Evolutionary conservation across 2,888 invertebrate genomes (phyloP).

Genomic region (Opisthograptis luteolata): DNA sequence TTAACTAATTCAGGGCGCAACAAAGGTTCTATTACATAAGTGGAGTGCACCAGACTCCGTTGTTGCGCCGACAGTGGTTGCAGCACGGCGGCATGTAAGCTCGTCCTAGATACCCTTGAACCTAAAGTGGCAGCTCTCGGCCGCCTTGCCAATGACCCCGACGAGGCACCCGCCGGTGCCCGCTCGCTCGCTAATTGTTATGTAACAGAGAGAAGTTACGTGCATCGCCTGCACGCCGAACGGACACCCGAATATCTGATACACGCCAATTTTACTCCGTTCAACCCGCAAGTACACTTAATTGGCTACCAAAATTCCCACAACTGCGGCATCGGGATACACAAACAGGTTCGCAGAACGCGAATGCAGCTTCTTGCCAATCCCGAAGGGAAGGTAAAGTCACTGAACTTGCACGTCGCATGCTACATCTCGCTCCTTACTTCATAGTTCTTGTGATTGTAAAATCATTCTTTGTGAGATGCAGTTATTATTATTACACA

Average conservation of each 20-base stretch:
- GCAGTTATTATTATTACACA: conserved; percentile 52
- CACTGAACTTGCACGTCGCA: conserved; percentile 79
- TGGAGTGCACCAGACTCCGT: background rate
- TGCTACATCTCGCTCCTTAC: conserved; percentile 71
- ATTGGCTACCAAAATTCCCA: conserved; percentile 57
- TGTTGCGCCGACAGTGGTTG: background rate
- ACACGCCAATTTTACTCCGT: conserved; percentile 57
- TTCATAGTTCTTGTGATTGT: conserved; percentile 78
- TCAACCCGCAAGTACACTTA: conserved; percentile 50
- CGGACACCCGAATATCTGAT: conserved; percentile 56
- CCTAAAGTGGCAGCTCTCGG: conserved; percentile 84
- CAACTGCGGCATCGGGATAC: conserved; percentile 68
- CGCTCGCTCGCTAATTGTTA: conserved; percentile 77
- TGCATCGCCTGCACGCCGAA: conserved; percentile 52
- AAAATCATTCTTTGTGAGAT: conserved; percentile 66
- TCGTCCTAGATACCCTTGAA: conserved; percentile 79
- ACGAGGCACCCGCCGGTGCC: conserved; percentile 77
- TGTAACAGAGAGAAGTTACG: conserved; percentile 74
- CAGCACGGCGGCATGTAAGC: conserved; percentile 65
- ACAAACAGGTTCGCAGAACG: conserved; percentile 77
- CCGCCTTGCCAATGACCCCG: conserved; percentile 86
- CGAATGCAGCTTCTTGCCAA: conserved; percentile 77
- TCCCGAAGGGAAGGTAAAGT: conserved; percentile 76
- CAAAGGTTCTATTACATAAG: background rate
- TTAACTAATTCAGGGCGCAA: background rate